Conservation (phyloP, 1,140 invertebrate genomes). For the Harlomillsia oculata region DNA sequence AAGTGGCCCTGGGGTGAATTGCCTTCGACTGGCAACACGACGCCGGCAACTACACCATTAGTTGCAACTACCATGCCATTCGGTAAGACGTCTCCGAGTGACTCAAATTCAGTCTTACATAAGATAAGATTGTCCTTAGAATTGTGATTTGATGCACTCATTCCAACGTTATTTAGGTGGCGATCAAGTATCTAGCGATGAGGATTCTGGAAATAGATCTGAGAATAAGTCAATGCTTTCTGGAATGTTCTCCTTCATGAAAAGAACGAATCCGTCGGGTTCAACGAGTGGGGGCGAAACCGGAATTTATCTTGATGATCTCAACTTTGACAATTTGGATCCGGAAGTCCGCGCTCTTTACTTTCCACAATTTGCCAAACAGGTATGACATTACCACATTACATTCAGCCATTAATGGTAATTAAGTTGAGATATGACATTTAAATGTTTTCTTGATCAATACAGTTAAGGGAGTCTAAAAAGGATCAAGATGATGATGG, state of each 20-base stretch:
- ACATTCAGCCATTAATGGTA: neutral
- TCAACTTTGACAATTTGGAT: slow-evolving; percentile 77
- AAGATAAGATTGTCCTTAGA: neutral
- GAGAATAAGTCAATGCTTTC: slow-evolving; percentile 58
- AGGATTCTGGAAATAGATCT: slow-evolving; percentile 24
- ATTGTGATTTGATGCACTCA: neutral
- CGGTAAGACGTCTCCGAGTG: too few species aligned
- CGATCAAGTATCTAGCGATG: slow-evolving; percentile 35
- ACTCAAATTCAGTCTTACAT: too few species aligned
- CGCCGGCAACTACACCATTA: slow-evolving; percentile 29
- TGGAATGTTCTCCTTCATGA: slow-evolving; percentile 88
- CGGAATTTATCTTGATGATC: slow-evolving; percentile 86
- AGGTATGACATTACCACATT: slow-evolving; percentile 8
- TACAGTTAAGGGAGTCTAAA: neutral
- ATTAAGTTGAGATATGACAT: neutral
- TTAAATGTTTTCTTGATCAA: neutral
- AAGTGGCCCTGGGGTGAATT: slow-evolving; percentile 94
- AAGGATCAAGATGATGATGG: slow-evolving; percentile 67
- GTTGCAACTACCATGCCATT: neutral
- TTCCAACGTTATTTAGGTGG: neutral
- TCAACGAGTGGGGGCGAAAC: slow-evolving; percentile 51
- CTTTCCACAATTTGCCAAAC: slow-evolving; percentile 50
- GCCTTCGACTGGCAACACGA: slow-evolving; percentile 47
- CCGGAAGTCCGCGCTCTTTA: slow-evolving; percentile 82
- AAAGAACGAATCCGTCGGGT: slow-evolving; percentile 49